Evolutionary conservation across 2,113 vertebrate genomes (phyloP), one percentile per base, ranked within the genome.

Genomic region (Cathartes aura): DNA sequence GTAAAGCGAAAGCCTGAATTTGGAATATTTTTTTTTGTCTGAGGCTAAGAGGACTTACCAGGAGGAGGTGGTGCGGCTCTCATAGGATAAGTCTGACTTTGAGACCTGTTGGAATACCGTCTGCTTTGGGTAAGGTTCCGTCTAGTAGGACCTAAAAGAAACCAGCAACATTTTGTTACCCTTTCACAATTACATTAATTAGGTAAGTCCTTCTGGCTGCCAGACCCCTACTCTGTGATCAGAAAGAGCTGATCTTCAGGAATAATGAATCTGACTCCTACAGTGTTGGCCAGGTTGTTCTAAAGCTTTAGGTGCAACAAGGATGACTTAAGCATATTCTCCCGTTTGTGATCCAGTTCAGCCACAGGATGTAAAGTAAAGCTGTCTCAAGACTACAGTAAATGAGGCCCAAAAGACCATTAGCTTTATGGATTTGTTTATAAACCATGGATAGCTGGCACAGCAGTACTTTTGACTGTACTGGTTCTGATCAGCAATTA

Each of bases 21-120:
- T 50, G 40, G 17, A 71, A 24, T 58, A 38, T 81, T 29, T 29
- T 22, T 8, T 83, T 76, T 66, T 62, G 38, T 38, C 34, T 5
- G 5, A 71, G 43, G 58, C 60, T 45, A 60, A 71, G 27, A 42
- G 26, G 36, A 80, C 93, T 97, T 96, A 99, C 99, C 99, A 97
- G 99, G 99, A 52, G 99, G 99, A 16, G 99, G 99, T 0, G 99
- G 99, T 26, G 99, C 99, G 0, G 98, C 98, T 93, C 99, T 98
- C 42, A 98, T 97, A 1, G 99, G 99, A 10, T 97, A 98, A 80
- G 98, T 98, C 72, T 99, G 98, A 73, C 98, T 97, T 21, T 99
- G 99, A 53, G 98, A 97, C 45, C 98, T 96, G 86, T 93, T 96
- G 68, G 98, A 96, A 52, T 70, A 40, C 15, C 90, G 98, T 97